Conservation (phyloP, 30 jellyfish, hydroid and myxozoan genomes). For the Calvadosia cruxmelitensis region DNA sequence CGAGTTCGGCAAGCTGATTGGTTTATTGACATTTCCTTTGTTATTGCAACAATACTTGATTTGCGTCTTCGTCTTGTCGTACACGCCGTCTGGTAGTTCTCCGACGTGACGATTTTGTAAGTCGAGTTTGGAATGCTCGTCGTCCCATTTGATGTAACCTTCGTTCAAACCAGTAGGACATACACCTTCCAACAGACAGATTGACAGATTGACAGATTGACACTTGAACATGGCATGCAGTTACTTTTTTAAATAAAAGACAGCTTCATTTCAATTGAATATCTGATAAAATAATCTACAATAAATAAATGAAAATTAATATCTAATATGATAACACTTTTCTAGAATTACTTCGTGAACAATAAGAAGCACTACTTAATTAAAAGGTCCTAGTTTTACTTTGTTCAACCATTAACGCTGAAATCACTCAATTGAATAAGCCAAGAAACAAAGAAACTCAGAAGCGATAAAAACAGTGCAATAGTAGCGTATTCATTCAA, state of each 20-base stretch:
- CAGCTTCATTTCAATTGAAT: no score
- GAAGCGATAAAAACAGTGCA: no score
- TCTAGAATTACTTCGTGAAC: neutral
- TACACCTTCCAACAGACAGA: slow-evolving; percentile 28
- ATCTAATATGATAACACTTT: no score
- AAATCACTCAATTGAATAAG: no score
- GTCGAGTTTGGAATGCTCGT: slow-evolving; percentile 75
- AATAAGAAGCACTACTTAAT: neutral
- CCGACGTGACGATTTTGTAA: slow-evolving; percentile 74
- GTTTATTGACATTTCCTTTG: slow-evolving; percentile 66
- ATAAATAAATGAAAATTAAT: no score
- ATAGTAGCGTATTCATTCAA: no score
- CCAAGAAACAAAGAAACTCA: no score
- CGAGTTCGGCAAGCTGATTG: slow-evolving; percentile 76
- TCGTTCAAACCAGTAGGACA: slow-evolving; percentile 90
- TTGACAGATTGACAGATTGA: neutral
- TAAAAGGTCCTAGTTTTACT: neutral
- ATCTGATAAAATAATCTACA: no score
- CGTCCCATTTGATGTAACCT: slow-evolving; percentile 93
- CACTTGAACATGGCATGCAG: no score
- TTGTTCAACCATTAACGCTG: no score
- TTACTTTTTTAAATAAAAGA: no score
- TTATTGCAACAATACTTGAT: slow-evolving; percentile 75
- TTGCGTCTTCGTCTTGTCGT: slow-evolving; percentile 43
- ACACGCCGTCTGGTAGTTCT: slow-evolving; percentile 77